Conservation (phyloP, 2,797 vertebrate species). For the Pseudotriccus pelzelni region DNA sequence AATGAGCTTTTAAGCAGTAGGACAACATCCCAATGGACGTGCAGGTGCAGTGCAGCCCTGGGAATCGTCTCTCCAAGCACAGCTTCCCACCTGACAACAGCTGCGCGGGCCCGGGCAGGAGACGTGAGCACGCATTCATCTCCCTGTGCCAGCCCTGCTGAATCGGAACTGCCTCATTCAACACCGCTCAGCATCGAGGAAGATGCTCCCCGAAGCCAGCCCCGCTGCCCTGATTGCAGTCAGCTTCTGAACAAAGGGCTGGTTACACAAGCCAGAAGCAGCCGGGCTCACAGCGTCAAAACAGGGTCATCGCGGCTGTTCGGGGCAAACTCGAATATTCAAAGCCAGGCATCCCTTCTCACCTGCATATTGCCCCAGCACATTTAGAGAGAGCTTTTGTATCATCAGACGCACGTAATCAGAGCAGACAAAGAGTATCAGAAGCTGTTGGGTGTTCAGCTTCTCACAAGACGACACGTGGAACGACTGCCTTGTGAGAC, state of each 20-base stretch:
- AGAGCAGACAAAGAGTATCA: not conserved
- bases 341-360: not conserved
- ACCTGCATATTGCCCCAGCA: not conserved
- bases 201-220: not conserved
- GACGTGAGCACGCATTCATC: not conserved
- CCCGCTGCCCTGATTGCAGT: not conserved
- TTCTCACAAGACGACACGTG: accelerated
- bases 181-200: not conserved
- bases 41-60: not conserved
- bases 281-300: not conserved
- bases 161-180: not conserved
- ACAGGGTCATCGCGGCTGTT: not conserved
- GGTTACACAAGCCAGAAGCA: not conserved
- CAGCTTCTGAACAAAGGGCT: not conserved
- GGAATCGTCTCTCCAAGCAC: not conserved
- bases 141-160: not conserved
- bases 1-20: constrained; percentile 40
- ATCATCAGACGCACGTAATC: accelerated
- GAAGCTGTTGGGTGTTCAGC: not conserved
- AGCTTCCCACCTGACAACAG: not conserved
- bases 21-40: not conserved
- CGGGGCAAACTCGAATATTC: not conserved
- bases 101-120: not conserved
- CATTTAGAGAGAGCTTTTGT: not conserved
- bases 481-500: not conserved